Percentiles rank a stretch among this genome's conserved stretches.
Evolutionary conservation across 2,888 invertebrate genomes (phyloP).

Genomic region (Ligdia adustata): DNA sequence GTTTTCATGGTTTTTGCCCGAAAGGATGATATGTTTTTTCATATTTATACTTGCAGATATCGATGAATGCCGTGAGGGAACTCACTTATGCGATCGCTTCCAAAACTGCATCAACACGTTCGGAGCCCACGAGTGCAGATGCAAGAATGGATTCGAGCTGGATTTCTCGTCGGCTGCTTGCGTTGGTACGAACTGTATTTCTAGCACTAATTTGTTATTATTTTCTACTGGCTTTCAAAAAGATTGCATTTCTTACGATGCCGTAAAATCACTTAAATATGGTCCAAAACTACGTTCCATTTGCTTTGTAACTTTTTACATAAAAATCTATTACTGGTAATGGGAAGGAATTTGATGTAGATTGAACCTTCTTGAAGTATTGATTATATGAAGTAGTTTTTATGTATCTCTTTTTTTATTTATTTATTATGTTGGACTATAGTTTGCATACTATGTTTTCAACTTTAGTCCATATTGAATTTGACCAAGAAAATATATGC

Average conservation of each 20-base stretch:
- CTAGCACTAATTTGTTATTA: background rate
- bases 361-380: background rate
- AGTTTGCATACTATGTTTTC: no score
- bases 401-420: background rate
- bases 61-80: constrained; percentile 89
- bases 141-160: constrained; percentile 73
- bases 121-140: constrained; percentile 79
- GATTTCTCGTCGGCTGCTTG: constrained; percentile 68
- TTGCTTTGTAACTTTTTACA: constrained; percentile 7
- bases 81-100: constrained; percentile 75
- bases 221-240: no score
- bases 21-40: no score
- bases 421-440: no score
- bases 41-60: constrained; percentile 89
- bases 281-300: background rate
- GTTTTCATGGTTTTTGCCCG: no score
- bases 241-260: no score
- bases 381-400: constrained; percentile 1
- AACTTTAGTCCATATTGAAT: no score
- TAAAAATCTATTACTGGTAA: background rate
- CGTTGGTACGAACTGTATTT: constrained; percentile 56
- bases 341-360: constrained; percentile 2
- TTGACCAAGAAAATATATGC: no score
- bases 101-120: constrained; percentile 80
- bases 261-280: no score